Percentiles rank a stretch among this genome's conserved stretches.
Evolutionary conservation across 2,113 vertebrate genomes (phyloP).

Genomic region (Oryzias melastigma): DNA sequence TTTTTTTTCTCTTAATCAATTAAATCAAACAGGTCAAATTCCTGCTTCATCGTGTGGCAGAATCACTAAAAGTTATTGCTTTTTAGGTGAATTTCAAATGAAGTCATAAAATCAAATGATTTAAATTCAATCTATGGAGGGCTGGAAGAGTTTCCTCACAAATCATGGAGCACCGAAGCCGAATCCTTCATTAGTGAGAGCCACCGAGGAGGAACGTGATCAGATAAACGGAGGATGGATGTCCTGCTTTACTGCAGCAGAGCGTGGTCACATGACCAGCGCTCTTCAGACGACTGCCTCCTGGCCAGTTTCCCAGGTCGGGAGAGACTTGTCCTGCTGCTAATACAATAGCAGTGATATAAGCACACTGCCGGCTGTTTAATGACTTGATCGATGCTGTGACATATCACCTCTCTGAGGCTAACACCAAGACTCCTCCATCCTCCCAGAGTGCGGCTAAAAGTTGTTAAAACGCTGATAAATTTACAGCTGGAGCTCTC

Average conservation of each 20-base stretch:
- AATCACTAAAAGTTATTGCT: no score
- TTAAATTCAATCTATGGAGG: no score
- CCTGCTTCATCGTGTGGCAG: no score
- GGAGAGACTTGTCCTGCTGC: slow-evolving; percentile 18
- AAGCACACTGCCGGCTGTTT: slow-evolving; percentile 33
- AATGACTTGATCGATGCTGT: slow-evolving; percentile 55
- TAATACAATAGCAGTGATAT: slow-evolving; percentile 28
- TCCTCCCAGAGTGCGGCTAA: neutral
- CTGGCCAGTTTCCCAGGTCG: neutral
- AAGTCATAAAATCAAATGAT: no score
- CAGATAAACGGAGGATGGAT: slow-evolving; percentile 16
- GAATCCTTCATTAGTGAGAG: neutral
- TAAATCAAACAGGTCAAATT: no score
- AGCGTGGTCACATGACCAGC: neutral
- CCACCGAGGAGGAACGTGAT: slow-evolving; percentile 2
- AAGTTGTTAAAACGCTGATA: neutral
- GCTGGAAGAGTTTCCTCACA: neutral
- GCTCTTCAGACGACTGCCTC: neutral
- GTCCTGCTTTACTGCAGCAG: neutral
- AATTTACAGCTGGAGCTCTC: slow-evolving; percentile 3
- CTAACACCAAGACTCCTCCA: slow-evolving; percentile 8
- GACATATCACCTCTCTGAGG: slow-evolving; percentile 35
- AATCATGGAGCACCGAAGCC: neutral
- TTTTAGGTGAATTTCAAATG: no score
- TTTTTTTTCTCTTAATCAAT: no score